phyloP scores from a whole-genome alignment of 2,113 vertebrate genomes.

The Paedocypris sp. region DNA sequence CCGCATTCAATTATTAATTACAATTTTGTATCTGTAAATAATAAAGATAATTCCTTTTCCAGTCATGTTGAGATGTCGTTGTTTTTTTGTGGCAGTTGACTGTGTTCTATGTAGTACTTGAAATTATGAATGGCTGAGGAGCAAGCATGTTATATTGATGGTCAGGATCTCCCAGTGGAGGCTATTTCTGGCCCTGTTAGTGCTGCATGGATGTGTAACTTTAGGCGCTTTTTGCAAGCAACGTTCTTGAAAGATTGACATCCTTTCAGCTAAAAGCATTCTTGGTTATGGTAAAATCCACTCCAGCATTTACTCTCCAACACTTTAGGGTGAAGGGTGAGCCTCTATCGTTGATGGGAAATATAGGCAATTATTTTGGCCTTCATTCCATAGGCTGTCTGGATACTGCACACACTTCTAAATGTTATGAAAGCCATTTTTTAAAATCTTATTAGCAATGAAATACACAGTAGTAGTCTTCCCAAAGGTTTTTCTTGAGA shows the following conservation, averaged over 20 bases:
- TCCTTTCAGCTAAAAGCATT: conserved; percentile 37
- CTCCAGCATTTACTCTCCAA: background rate
- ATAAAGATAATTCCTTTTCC: conserved; percentile 25
- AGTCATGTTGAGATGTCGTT: conserved; percentile 18
- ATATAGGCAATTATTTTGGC: too few species aligned
- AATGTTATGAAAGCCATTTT: too few species aligned
- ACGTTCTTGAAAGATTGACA: conserved; percentile 22
- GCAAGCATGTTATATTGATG: background rate
- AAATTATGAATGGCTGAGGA: background rate
- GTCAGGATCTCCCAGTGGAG: background rate
- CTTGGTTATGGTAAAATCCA: conserved; percentile 5
- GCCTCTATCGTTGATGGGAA: too few species aligned
- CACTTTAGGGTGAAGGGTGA: background rate
- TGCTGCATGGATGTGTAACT: conserved; percentile 19
- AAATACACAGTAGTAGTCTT: too few species aligned
- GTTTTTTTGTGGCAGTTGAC: too few species aligned
- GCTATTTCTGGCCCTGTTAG: background rate
- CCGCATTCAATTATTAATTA: conserved; percentile 8
- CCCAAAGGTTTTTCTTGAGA: too few species aligned
- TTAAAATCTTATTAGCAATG: too few species aligned
- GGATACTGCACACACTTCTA: too few species aligned
- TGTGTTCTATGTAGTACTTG: too few species aligned
- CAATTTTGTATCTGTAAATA: conserved; percentile 36
- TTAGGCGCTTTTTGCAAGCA: conserved; percentile 24
- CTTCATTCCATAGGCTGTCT: too few species aligned